These are phyloP conservation scores for Nasonia vitripennis DNA, from an alignment of 1,140 invertebrate genomes.

Conservation along the genomic window DNA sequence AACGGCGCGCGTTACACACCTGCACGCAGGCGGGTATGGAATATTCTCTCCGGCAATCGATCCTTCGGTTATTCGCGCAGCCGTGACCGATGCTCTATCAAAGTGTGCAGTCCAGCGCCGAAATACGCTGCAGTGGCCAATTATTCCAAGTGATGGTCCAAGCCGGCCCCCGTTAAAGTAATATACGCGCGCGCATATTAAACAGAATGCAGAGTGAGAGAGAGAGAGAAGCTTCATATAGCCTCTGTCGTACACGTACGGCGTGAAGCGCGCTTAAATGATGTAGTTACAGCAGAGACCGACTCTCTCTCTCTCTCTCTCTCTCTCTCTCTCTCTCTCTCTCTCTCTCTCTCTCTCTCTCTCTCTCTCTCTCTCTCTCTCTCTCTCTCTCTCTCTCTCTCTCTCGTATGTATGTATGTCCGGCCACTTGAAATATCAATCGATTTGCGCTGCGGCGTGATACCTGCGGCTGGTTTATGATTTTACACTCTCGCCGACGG, in stretches of 20 bases:
- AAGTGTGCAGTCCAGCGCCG: neutral
- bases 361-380: no score
- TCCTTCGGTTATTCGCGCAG: neutral
- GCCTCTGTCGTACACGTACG: neutral
- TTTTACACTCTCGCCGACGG: neutral
- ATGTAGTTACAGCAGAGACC: conserved; percentile 1
- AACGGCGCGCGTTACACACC: neutral
- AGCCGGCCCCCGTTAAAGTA: conserved; percentile 34
- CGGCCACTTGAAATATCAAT: conserved; percentile 29
- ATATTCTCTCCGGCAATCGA: no score
- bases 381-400: no score
- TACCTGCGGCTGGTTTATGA: neutral
- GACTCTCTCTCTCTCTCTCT: no score
- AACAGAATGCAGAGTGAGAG: conserved; percentile 13
- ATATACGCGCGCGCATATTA: conserved; percentile 45
- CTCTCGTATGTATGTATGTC: conserved; percentile 10
- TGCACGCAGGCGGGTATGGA: no score
- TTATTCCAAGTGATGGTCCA: conserved; percentile 39
- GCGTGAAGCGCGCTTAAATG: conserved; percentile 16
- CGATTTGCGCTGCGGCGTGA: neutral
- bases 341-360: no score
- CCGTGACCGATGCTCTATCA: conserved; percentile 8
- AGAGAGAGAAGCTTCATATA: neutral
- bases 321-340: no score
- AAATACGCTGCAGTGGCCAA: conserved; percentile 21